These are phyloP conservation scores for Nestor notabilis DNA, from an alignment of 2,113 vertebrate species.

Conservation along the genomic window DNA sequence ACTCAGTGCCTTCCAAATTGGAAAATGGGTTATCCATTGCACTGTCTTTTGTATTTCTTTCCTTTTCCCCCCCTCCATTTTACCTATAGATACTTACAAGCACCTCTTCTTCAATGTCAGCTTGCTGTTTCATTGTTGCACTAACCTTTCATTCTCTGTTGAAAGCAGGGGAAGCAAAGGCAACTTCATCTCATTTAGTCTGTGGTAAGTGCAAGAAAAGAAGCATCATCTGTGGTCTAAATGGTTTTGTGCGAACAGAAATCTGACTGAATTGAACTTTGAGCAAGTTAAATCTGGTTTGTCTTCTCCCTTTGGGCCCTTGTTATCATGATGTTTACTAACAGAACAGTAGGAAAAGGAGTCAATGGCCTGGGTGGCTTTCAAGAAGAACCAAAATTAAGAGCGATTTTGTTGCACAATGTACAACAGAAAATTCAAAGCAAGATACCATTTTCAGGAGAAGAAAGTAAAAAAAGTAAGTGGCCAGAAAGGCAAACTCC, in stretches of 20 bases:
- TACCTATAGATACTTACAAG: background rate
- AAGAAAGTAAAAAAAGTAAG: background rate
- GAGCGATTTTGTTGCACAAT: background rate
- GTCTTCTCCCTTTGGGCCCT: background rate
- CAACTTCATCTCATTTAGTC: background rate
- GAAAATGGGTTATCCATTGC: background rate
- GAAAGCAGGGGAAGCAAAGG: background rate
- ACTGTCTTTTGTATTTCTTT: background rate
- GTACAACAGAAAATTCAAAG: background rate
- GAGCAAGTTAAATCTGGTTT: background rate
- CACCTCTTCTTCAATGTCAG: background rate
- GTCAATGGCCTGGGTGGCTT: fast-evolving
- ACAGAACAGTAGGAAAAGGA: background rate
- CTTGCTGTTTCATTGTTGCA: background rate
- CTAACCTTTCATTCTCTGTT: background rate
- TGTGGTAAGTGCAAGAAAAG: background rate
- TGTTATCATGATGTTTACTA: background rate
- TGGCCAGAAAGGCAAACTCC: background rate
- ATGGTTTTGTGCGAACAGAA: background rate
- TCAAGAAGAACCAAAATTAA: background rate
- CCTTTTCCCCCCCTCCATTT: background rate
- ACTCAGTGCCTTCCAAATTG: background rate
- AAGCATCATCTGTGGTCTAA: background rate
- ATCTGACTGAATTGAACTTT: background rate
- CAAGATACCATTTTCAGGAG: background rate